These are phyloP conservation scores for Idaea straminata DNA, from an alignment of 2,888 invertebrate genomes.

Conservation along the genomic window DNA sequence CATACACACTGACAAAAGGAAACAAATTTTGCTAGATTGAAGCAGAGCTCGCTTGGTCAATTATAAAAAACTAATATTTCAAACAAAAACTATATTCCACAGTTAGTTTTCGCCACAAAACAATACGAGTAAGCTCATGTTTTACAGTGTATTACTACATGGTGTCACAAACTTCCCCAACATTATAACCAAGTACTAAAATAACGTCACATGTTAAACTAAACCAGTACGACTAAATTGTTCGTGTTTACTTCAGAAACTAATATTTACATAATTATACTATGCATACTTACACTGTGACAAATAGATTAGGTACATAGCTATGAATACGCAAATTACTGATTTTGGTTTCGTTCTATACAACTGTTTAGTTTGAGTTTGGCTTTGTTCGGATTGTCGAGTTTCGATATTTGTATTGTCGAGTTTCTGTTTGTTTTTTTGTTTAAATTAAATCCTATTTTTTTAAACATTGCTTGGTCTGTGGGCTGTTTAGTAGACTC, in stretches of 20 bases:
- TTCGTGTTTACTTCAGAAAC: constrained; percentile 24
- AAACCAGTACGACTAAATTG: constrained; percentile 14
- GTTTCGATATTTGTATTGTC: background rate
- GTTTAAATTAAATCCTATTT: background rate
- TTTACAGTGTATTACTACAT: background rate
- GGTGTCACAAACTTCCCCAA: background rate
- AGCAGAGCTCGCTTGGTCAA: too few species aligned
- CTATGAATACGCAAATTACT: constrained; percentile 18
- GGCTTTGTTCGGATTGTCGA: background rate
- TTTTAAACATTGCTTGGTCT: too few species aligned
- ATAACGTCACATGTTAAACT: background rate
- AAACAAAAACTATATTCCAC: too few species aligned
- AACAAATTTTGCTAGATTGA: too few species aligned
- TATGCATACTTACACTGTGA: constrained; percentile 25
- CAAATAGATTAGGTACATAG: constrained; percentile 9
- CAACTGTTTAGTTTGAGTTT: background rate
- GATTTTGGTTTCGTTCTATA: constrained; percentile 12
- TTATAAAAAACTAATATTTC: too few species aligned
- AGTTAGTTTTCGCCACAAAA: background rate
- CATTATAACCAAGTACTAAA: background rate
- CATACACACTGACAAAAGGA: too few species aligned
- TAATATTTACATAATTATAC: constrained; percentile 32
- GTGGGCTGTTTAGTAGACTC: too few species aligned
- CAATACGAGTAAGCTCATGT: background rate
- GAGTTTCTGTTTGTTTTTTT: background rate